Evolutionary conservation across 2,888 invertebrate species (phyloP).

Genomic region (Phrixothrix hirtus): DNA sequence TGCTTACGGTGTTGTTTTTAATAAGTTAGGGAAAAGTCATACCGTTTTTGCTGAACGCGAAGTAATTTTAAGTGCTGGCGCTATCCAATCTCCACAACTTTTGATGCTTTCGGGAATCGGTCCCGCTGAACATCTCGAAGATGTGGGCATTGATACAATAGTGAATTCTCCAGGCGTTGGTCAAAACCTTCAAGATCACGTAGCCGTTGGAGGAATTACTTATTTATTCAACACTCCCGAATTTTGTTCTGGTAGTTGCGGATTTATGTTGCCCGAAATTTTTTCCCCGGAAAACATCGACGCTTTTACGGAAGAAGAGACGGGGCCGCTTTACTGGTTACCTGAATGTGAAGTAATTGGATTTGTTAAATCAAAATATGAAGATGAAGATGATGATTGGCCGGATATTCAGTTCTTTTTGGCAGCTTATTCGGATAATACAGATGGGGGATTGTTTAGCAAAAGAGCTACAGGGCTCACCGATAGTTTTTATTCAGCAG

Average conservation of each 20-base stretch:
- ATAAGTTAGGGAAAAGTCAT: slow-evolving; percentile 58
- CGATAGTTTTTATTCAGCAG: slow-evolving; percentile 67
- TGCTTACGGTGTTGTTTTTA: slow-evolving; percentile 66
- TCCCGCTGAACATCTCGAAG: slow-evolving; percentile 64
- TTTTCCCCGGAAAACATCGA: slow-evolving; percentile 65
- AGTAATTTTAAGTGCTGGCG: slow-evolving; percentile 83
- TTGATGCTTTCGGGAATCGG: slow-evolving; percentile 87
- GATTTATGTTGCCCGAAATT: slow-evolving; percentile 70
- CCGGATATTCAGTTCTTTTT: slow-evolving; percentile 81
- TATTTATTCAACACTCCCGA: slow-evolving; percentile 70
- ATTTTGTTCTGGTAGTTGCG: slow-evolving; percentile 58
- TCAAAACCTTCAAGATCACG: slow-evolving; percentile 80
- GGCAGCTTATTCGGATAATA: slow-evolving; percentile 70
- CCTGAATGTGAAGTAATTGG: slow-evolving; percentile 79
- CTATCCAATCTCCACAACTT: slow-evolving; percentile 82
- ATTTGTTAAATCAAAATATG: slow-evolving; percentile 75
- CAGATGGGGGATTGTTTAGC: slow-evolving; percentile 77
- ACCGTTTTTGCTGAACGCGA: slow-evolving; percentile 69
- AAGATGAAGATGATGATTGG: slow-evolving; percentile 67
- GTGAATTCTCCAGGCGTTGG: slow-evolving; percentile 74
- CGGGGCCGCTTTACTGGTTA: slow-evolving; percentile 73
- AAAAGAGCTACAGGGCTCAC: slow-evolving; percentile 69
- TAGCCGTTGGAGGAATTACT: slow-evolving; percentile 76
- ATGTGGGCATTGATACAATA: slow-evolving; percentile 65
- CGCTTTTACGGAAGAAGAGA: slow-evolving; percentile 63